phyloP scores from a whole-genome alignment of 2,797 vertebrate genomes.

The Enteromius thamalakanensis region DNA sequence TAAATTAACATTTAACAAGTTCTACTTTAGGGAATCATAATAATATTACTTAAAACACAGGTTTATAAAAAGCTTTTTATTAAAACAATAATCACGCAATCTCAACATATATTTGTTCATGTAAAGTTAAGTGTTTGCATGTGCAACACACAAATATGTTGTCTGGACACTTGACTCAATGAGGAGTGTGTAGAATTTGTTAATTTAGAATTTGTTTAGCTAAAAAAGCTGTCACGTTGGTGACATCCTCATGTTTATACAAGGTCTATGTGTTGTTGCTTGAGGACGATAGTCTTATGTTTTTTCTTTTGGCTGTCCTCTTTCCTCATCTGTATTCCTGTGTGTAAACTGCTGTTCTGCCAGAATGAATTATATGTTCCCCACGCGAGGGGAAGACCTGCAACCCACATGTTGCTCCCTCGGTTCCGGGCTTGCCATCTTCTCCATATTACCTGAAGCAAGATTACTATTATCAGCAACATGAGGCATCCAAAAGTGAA shows the following conservation, averaged over 20 bases:
- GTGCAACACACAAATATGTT: not conserved
- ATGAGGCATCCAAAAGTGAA: not conserved
- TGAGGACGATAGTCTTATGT: not conserved
- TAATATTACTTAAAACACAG: not conserved
- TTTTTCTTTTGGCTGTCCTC: not conserved
- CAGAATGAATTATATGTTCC: slow-evolving; percentile 14
- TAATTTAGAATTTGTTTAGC: slow-evolving; percentile 23
- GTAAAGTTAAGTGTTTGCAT: slow-evolving; percentile 36
- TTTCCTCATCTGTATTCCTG: not conserved
- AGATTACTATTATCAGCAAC: not conserved
- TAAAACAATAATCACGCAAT: not conserved
- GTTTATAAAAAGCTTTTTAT: not conserved
- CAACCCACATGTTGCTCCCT: slow-evolving; percentile 10
- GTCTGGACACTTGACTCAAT: not conserved
- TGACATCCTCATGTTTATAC: not conserved
- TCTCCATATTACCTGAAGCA: not conserved
- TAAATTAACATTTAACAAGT: not conserved
- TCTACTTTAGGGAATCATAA: not conserved
- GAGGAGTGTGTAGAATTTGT: slow-evolving; percentile 18
- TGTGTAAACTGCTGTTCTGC: slow-evolving; percentile 8
- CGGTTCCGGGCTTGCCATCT: not conserved
- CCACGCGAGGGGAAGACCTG: not conserved
- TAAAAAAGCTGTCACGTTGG: not conserved
- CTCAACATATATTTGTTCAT: slow-evolving; percentile 2
- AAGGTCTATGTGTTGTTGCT: not conserved